These are phyloP conservation scores for Sardina pilchardus DNA, from an alignment of 2,113 vertebrate species.

Conservation along the genomic window DNA sequence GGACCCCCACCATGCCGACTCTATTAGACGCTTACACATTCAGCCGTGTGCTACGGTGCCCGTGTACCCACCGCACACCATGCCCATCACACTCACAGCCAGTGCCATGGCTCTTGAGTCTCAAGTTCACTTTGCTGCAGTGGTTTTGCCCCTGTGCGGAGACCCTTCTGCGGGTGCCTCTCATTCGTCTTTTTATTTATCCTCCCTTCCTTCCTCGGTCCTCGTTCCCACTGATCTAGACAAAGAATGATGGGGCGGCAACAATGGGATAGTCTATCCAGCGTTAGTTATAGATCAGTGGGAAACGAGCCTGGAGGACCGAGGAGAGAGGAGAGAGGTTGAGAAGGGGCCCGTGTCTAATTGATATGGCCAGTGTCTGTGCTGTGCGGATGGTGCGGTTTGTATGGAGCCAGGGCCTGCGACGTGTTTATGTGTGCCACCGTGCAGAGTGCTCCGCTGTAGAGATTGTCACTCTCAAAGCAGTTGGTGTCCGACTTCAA, in stretches of 20 bases:
- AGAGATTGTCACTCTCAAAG: neutral
- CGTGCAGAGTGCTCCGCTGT: neutral
- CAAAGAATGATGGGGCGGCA: too few relatives aligned
- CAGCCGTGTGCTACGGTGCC: neutral
- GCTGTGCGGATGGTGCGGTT: neutral
- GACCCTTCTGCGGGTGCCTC: too few relatives aligned
- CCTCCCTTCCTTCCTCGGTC: too few relatives aligned
- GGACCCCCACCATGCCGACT: neutral
- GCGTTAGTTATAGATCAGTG: too few relatives aligned
- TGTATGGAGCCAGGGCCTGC: conserved; percentile 4
- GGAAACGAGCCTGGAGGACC: too few relatives aligned
- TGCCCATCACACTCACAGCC: neutral
- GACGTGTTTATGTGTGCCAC: neutral
- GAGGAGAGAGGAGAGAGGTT: too few relatives aligned
- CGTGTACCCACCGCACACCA: neutral
- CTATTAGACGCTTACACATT: neutral
- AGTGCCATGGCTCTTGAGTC: neutral
- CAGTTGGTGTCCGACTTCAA: conserved; percentile 13
- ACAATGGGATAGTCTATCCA: too few relatives aligned
- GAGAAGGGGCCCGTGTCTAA: too few relatives aligned
- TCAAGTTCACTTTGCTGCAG: neutral
- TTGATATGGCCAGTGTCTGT: neutral
- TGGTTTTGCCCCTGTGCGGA: neutral
- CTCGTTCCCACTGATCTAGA: too few relatives aligned
- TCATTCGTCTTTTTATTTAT: too few relatives aligned